Conservation (phyloP, 2,888 invertebrate genomes). For the Craniophora ligustri region DNA sequence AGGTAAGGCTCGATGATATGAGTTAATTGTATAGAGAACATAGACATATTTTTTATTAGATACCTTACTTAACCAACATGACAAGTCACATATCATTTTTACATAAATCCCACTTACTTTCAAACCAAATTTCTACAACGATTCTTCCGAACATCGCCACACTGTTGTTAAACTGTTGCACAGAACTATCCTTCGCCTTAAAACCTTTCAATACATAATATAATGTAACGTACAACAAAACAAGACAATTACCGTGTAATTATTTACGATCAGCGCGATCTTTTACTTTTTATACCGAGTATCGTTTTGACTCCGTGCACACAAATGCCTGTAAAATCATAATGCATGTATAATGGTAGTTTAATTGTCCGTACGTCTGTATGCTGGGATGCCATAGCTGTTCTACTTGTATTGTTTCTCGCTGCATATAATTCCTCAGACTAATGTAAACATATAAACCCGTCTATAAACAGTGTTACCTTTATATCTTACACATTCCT, state of each 20-base stretch:
- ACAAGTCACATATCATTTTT: too few species aligned
- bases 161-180: neutral
- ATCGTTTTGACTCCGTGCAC: constrained; percentile 51
- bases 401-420: constrained; percentile 15
- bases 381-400: constrained; percentile 4
- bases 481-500: too few species aligned
- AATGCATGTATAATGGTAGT: constrained; percentile 50
- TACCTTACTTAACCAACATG: too few species aligned
- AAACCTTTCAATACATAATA: constrained; percentile 19
- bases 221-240: constrained; percentile 31
- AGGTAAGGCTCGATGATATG: too few species aligned
- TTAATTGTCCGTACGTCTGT: constrained; percentile 44
- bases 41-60: too few species aligned
- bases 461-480: too few species aligned
- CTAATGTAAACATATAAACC: neutral
- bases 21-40: too few species aligned
- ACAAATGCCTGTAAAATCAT: constrained; percentile 48
- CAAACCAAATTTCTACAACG: too few species aligned
- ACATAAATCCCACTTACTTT: too few species aligned
- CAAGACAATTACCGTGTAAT: constrained; percentile 37
- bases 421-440: neutral
- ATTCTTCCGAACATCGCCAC: too few species aligned
- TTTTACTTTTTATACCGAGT: constrained; percentile 40
- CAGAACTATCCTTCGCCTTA: constrained; percentile 9
- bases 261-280: constrained; percentile 36